phyloP scores from a whole-genome alignment of 1,140 invertebrate species.

The Drosophila insularis region DNA sequence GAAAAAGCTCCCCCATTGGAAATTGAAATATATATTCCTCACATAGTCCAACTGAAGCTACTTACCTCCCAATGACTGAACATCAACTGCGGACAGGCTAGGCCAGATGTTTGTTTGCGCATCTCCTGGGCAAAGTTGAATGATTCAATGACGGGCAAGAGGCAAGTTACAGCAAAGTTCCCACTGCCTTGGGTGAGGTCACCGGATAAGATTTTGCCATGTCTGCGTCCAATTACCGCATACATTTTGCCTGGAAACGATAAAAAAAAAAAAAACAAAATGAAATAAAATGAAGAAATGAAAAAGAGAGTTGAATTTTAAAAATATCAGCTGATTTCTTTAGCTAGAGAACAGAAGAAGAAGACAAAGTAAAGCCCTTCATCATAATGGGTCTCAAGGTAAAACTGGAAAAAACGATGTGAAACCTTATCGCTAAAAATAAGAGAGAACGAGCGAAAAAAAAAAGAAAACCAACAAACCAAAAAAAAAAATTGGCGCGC shows the following conservation, averaged over 20 bases:
- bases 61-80: conserved; percentile 99
- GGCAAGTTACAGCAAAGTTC: conserved; percentile 93
- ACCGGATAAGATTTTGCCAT: conserved; percentile 94
- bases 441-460: neutral
- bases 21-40: too few relatives aligned
- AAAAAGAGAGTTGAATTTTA: neutral
- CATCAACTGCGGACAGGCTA: conserved; percentile 96
- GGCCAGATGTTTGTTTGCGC: conserved; percentile 96
- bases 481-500: conserved; percentile 58
- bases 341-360: conserved; percentile 34
- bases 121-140: conserved; percentile 97
- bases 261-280: conserved; percentile 55
- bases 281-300: neutral
- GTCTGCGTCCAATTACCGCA: conserved; percentile 92
- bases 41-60: conserved; percentile 11
- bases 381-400: conserved; percentile 45
- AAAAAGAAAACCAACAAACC: neutral
- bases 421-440: conserved; percentile 68
- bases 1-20: too few relatives aligned
- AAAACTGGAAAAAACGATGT: conserved; percentile 57
- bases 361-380: conserved; percentile 26
- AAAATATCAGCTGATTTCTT: conserved; percentile 45
- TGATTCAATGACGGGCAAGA: conserved; percentile 97
- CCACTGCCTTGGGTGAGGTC: conserved; percentile 94
- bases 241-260: conserved; percentile 92